Percentiles rank a stretch among this genome's conserved stretches.
Conservation (phyloP, 2,797 vertebrate genomes). For the Numenius phaeopus region DNA sequence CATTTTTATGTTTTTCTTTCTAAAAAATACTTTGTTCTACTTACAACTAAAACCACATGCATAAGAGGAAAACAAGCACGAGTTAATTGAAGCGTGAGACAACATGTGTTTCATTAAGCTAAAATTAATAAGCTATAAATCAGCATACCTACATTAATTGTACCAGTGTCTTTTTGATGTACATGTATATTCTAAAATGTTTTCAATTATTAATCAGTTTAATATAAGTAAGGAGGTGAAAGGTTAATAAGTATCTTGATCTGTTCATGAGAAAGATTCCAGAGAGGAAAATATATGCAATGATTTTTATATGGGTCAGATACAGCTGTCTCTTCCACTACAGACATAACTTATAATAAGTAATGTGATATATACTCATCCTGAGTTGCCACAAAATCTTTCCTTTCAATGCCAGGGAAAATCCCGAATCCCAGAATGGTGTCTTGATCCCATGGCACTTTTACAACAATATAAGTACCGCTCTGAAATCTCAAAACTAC, state of each 20-base stretch:
- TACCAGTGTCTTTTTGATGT: not conserved
- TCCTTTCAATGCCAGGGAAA: not conserved
- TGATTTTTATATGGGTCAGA: not conserved
- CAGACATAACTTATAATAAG: not conserved
- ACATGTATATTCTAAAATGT: not conserved
- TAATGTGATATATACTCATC: not conserved
- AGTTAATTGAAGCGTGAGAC: not conserved
- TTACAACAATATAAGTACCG: not conserved
- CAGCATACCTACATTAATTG: not conserved
- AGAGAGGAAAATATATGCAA: not conserved
- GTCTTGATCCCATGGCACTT: not conserved
- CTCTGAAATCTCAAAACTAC: not conserved
- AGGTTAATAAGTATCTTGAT: not conserved
- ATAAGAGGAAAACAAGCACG: not conserved
- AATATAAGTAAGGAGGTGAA: not conserved
- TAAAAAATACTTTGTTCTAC: not conserved
- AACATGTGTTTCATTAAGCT: not conserved
- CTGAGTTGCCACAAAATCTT: not conserved
- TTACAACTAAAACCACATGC: not conserved
- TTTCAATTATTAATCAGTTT: slow-evolving; percentile 15
- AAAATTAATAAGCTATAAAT: slow-evolving; percentile 1
- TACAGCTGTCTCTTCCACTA: not conserved
- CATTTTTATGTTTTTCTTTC: not conserved
- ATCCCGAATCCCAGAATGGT: not conserved
- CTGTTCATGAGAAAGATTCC: not conserved